Conservation (phyloP, 2,888 invertebrate genomes). For the Oscheius onirici region DNA sequence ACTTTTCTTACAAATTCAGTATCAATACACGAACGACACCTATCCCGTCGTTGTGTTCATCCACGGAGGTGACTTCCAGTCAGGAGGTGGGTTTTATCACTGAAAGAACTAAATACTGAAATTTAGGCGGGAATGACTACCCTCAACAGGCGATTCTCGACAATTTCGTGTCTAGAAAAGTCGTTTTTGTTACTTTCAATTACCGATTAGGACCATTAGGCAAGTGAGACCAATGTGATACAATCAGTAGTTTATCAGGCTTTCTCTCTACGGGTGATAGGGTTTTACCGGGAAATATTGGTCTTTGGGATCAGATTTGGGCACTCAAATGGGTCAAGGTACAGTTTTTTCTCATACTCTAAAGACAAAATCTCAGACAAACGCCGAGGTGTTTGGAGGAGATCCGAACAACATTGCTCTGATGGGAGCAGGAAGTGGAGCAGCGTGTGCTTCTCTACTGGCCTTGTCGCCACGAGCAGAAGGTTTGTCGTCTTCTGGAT, state of each 20-base stretch:
- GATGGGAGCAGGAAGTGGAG: conserved; percentile 71
- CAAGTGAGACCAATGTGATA: conserved; percentile 68
- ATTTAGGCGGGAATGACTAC: conserved; percentile 50
- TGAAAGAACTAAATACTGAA: neutral
- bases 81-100: conserved; percentile 75
- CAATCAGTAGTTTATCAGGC: conserved; percentile 50
- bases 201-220: conserved; percentile 90
- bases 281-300: conserved; percentile 69
- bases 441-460: conserved; percentile 67
- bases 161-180: conserved; percentile 77
- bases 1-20: conserved; percentile 36
- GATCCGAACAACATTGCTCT: conserved; percentile 66
- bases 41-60: conserved; percentile 95
- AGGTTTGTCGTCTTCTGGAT: conserved; percentile 36
- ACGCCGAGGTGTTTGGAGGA: conserved; percentile 68
- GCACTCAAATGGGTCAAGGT: conserved; percentile 70
- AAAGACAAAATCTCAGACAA: conserved; percentile 40
- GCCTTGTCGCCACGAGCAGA: conserved; percentile 70
- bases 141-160: conserved; percentile 67
- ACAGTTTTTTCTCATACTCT: neutral
- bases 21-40: conserved; percentile 70
- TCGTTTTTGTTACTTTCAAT: conserved; percentile 91
- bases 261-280: conserved; percentile 70
- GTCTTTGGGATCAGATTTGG: conserved; percentile 65
- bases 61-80: conserved; percentile 90